These are phyloP conservation scores for Australoheros facetus DNA, from an alignment of 2,797 vertebrate genomes.

Conservation along the genomic window DNA sequence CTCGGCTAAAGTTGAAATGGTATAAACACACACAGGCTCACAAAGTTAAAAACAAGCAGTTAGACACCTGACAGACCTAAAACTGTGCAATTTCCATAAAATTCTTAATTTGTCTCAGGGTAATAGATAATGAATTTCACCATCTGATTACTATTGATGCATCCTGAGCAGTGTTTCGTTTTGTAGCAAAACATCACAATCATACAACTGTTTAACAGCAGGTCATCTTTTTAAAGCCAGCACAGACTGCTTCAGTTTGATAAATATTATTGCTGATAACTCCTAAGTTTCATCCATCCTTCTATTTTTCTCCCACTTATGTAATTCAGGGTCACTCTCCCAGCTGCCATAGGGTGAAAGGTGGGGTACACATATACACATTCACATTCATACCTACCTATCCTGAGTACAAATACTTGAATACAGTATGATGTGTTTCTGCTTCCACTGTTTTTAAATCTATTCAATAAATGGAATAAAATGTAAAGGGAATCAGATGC, in stretches of 20 bases:
- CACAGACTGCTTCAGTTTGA: neutral
- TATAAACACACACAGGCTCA: neutral
- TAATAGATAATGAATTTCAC: neutral
- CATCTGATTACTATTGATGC: neutral
- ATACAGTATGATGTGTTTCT: neutral
- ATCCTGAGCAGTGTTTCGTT: neutral
- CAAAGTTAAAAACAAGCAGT: neutral
- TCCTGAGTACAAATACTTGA: too few relatives aligned
- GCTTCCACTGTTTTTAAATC: neutral
- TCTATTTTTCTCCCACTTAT: too few relatives aligned
- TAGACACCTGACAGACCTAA: neutral
- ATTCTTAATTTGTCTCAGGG: neutral
- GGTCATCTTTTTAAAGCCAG: neutral
- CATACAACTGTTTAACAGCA: neutral
- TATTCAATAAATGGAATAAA: neutral
- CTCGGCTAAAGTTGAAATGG: constrained; percentile 1
- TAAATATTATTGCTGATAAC: neutral
- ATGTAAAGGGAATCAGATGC: neutral
- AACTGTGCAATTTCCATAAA: neutral
- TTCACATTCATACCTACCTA: too few relatives aligned
- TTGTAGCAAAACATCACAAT: neutral
- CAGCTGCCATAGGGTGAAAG: too few relatives aligned
- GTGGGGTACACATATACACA: too few relatives aligned
- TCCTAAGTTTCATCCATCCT: neutral
- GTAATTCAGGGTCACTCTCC: too few relatives aligned